phyloP scores from a whole-genome alignment of 2,113 vertebrate genomes.

The Indri indri region DNA sequence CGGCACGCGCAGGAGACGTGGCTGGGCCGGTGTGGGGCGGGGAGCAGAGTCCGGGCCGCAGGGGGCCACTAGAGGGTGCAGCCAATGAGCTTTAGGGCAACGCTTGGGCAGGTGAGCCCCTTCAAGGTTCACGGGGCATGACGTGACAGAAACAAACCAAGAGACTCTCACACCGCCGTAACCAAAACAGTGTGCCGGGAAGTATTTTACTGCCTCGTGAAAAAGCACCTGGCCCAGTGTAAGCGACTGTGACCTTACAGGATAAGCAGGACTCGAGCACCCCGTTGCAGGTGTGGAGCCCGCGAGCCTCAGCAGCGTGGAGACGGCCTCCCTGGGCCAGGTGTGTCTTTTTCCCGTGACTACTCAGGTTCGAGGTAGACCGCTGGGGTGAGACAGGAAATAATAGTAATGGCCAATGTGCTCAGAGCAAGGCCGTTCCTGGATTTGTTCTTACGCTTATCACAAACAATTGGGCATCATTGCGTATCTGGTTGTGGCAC shows the following conservation, averaged over 20 bases:
- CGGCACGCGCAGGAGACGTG: accelerated
- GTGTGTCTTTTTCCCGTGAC: not conserved
- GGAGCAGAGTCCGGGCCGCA: not conserved
- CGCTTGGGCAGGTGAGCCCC: not conserved
- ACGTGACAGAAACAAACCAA: not conserved
- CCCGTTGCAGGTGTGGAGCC: not conserved
- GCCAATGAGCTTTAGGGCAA: not conserved
- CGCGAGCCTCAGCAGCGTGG: not conserved
- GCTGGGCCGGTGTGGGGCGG: accelerated
- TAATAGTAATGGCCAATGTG: not conserved
- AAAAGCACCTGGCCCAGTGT: not conserved
- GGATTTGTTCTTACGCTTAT: not conserved
- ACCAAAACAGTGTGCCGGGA: not conserved
- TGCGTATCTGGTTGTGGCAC: not conserved
- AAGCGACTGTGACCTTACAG: not conserved
- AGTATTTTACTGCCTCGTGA: not conserved
- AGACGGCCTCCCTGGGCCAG: not conserved
- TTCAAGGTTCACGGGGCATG: not conserved
- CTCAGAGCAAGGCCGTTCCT: not conserved
- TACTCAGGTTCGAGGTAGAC: not conserved
- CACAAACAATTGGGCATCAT: not conserved
- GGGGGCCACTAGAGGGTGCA: not conserved
- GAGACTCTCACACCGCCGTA: not conserved
- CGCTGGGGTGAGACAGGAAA: not conserved
- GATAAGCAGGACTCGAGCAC: not conserved